phyloP scores from a whole-genome alignment of 2,888 invertebrate species.

The Thereva nobilitata region DNA sequence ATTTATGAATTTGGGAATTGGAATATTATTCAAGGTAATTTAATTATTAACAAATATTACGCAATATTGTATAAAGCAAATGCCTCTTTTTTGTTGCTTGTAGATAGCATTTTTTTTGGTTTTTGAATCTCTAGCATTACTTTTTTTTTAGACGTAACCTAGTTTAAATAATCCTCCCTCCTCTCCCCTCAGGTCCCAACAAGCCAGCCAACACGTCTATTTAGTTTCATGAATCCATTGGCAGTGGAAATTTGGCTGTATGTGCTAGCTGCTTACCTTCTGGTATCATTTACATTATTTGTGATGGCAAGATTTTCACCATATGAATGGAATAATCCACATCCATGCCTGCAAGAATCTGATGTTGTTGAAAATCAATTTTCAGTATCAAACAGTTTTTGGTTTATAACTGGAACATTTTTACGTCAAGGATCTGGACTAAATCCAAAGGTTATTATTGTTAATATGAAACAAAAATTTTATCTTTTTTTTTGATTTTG shows the following conservation, averaged over 20 bases:
- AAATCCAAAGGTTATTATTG: conserved; percentile 73
- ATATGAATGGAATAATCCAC: conserved; percentile 89
- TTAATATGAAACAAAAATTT: background rate
- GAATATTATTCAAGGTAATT: conserved; percentile 89
- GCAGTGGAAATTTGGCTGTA: conserved; percentile 97
- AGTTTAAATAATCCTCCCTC: background rate
- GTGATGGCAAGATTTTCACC: conserved; percentile 97
- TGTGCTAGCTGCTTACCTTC: conserved; percentile 89
- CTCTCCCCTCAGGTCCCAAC: conserved; percentile 73
- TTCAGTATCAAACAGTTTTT: conserved; percentile 89
- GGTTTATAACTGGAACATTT: conserved; percentile 89
- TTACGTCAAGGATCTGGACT: conserved; percentile 83
- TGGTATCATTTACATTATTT: conserved; percentile 92
- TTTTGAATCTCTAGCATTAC: no score
- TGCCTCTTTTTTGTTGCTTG: no score
- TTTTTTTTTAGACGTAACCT: no score
- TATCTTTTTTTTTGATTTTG: background rate
- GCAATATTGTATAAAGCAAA: no score
- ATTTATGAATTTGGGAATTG: conserved; percentile 96
- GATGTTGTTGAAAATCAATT: conserved; percentile 95
- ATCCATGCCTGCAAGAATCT: conserved; percentile 78
- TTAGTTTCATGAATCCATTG: conserved; percentile 95
- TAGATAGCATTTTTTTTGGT: no score
- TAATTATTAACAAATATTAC: conserved; percentile 15
- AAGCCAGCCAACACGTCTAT: conserved; percentile 83